phyloP scores from a whole-genome alignment of 2,113 vertebrate species.

The Erythrocercus mccallii region DNA sequence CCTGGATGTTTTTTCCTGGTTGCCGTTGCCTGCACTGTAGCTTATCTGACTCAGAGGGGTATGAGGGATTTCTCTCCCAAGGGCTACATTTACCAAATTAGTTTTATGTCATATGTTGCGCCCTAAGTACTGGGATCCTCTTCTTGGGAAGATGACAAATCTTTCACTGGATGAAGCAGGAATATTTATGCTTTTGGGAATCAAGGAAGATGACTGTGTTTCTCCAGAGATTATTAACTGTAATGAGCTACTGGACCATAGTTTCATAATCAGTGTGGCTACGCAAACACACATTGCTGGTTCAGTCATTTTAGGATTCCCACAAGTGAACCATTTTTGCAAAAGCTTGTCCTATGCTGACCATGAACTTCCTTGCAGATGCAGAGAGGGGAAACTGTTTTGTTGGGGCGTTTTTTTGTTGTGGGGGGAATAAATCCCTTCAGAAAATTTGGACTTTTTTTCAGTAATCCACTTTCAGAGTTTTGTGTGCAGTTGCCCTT shows the following conservation, averaged over 20 bases:
- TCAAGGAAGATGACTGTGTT: not conserved
- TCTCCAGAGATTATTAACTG: not conserved
- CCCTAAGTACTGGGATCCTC: not conserved
- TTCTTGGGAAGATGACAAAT: conserved; percentile 8
- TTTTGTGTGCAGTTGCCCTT: not conserved
- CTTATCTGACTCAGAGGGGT: not conserved
- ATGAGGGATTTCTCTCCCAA: not conserved
- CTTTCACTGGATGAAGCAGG: not conserved
- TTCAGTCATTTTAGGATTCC: not conserved
- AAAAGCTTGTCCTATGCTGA: not conserved
- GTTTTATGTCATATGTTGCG: not conserved
- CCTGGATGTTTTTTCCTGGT: not conserved
- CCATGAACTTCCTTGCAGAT: not conserved
- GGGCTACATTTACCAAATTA: not conserved
- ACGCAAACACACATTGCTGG: not conserved
- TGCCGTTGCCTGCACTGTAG: not conserved
- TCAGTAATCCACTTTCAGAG: not conserved
- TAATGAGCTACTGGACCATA: not conserved
- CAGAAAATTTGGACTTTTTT: not conserved
- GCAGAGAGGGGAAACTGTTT: not conserved
- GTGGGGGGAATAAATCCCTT: not conserved
- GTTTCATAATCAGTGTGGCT: not conserved
- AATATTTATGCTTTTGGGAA: not conserved
- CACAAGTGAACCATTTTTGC: not conserved
- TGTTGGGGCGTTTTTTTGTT: not conserved